phyloP scores from a whole-genome alignment of 53 echinoderm and acorn worm genomes.

The Patiria pectinifera region DNA sequence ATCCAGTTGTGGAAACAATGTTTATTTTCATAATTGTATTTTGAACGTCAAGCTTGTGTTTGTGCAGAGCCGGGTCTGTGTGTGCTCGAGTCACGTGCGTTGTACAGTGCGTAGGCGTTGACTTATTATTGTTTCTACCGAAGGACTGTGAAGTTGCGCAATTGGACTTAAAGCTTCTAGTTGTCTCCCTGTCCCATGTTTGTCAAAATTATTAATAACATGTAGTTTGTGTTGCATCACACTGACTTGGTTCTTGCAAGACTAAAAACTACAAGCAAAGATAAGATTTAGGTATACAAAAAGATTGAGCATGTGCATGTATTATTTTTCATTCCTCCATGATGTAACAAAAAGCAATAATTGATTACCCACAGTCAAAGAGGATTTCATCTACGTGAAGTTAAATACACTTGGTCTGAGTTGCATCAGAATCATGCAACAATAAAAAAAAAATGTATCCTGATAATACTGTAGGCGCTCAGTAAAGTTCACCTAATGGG shows the following conservation, averaged over 20 bases:
- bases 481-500: not conserved
- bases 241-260: not conserved
- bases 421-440: not conserved
- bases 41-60: not conserved
- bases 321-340: not conserved
- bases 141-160: not conserved
- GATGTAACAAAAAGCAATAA: not conserved
- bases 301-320: no score
- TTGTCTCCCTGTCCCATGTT: not conserved
- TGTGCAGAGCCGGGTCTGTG: not conserved
- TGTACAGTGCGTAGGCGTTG: not conserved
- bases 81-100: slow-evolving; percentile 6
- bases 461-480: not conserved
- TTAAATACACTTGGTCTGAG: no score
- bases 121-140: not conserved
- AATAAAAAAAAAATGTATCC: not conserved
- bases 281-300: no score
- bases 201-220: not conserved
- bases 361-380: not conserved
- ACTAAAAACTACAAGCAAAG: not conserved
- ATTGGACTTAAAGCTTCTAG: not conserved
- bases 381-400: no score
- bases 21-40: not conserved
- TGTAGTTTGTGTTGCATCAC: not conserved
- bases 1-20: not conserved